Evolutionary conservation across 2,888 invertebrate genomes (phyloP).

Genomic region (Drosophila niveifrons): DNA sequence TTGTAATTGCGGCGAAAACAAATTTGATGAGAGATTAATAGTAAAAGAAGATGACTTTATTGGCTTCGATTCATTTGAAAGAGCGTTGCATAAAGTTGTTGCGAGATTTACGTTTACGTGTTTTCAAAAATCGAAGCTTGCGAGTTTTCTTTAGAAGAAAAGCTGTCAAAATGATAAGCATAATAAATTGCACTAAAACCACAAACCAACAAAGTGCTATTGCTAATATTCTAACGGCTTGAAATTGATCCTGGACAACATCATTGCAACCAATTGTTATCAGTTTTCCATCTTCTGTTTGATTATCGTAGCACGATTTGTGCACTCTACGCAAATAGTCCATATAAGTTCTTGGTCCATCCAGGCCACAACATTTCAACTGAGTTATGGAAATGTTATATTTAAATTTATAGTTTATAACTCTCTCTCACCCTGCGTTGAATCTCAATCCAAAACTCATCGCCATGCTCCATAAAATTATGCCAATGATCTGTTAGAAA

Average conservation of each 20-base stretch:
- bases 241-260: slow-evolving; percentile 28
- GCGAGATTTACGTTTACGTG: background rate
- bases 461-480: slow-evolving; percentile 19
- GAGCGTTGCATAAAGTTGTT: background rate
- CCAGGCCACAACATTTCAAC: slow-evolving; percentile 55
- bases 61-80: background rate
- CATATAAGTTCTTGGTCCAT: slow-evolving; percentile 51
- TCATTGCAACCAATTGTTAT: slow-evolving; percentile 43
- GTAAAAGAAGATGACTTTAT: background rate
- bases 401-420: background rate
- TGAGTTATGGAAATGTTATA: background rate
- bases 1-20: background rate
- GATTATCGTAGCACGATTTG: slow-evolving; percentile 27
- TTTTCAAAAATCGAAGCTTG: background rate
- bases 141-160: background rate
- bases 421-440: slow-evolving; percentile 15
- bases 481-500: slow-evolving; percentile 23
- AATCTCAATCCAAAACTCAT: slow-evolving; percentile 37
- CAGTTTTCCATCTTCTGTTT: background rate
- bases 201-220: slow-evolving; percentile 21
- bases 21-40: background rate
- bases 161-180: background rate
- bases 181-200: slow-evolving; percentile 6
- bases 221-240: background rate
- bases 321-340: slow-evolving; percentile 35